Base-by-base conservation (phyloP, 2,888 invertebrate species). In the Ophioninae sp. region DNA sequence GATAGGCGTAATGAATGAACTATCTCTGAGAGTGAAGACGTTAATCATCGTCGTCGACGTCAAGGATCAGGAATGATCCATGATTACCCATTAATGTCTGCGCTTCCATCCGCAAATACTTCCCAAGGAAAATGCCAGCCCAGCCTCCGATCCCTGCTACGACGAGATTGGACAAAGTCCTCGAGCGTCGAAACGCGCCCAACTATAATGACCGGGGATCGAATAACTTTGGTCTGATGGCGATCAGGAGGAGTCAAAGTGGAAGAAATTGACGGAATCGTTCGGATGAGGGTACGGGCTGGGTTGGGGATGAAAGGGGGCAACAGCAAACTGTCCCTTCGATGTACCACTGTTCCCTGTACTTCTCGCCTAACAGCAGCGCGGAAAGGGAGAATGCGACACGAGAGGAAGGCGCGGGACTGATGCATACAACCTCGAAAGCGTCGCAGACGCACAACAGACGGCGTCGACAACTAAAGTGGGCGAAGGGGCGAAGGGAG, bases 1-100 rank as follows among this genome's bases (percentile, higher is more conserved):
- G 82, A 75, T 69, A 83, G 82, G 85, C 59, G 75, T 85, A 88
- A 89, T 88, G 90, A 65, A 90, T 87, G 88, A 88, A 88, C 87
- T 83, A 84, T 85, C 86, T 82, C 79, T 79, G 81, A 87, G 83
- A 84, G 81, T 30, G 82, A 85, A 77, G 82, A 50, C 50, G 10
- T 17, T 17, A 13, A 50, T 2, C 50, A 17, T 17, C 50, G 10
- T 50, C 13, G 13, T 13, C 50, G 13, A 17, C 50, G 17, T 50
- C 50, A 50, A 50, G 50, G 5, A 50, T 50, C 50, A 50, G 13
- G 10, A 50, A 10, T 50, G 50, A 17, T 50, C 50, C 50, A 50
- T 10, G 50, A 50, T 50, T 17, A 13, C 17, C 17, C 50, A 17
- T 17, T 2, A 17, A 17, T 50, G 1, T 50, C 13, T 5, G 17